Conservation (phyloP, 2,797 vertebrate genomes). For the Carcharodon carcharias region DNA sequence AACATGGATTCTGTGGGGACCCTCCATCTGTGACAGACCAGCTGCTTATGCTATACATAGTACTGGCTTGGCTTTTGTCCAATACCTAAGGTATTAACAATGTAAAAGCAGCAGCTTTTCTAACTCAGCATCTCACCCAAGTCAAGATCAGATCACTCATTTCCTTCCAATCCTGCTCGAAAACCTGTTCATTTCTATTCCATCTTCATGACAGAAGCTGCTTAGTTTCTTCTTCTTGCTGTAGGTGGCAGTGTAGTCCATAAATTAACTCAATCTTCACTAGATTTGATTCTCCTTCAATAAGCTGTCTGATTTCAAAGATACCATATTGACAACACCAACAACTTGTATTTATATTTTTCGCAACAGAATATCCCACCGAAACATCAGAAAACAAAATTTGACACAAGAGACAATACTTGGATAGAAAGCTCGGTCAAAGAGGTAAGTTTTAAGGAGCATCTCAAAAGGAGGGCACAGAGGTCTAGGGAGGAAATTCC, state of each 20-base stretch:
- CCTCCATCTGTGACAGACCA: background rate
- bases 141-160: background rate
- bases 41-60: background rate
- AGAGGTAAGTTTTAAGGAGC: background rate
- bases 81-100: background rate
- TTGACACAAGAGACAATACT: background rate
- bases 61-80: background rate
- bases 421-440: background rate
- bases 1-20: background rate
- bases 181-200: background rate
- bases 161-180: background rate
- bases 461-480: background rate
- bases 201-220: background rate
- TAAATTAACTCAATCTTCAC: background rate
- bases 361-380: background rate
- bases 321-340: background rate
- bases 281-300: background rate
- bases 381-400: background rate
- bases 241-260: background rate
- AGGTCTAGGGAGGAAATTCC: background rate
- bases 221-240: background rate
- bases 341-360: background rate
- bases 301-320: background rate
- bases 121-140: background rate
- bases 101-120: background rate